A percentile compares a stretch with the other conserved stretches of the same genome.
Conservation (phyloP, 2,797 vertebrate species). For the Xenopus petersii region DNA sequence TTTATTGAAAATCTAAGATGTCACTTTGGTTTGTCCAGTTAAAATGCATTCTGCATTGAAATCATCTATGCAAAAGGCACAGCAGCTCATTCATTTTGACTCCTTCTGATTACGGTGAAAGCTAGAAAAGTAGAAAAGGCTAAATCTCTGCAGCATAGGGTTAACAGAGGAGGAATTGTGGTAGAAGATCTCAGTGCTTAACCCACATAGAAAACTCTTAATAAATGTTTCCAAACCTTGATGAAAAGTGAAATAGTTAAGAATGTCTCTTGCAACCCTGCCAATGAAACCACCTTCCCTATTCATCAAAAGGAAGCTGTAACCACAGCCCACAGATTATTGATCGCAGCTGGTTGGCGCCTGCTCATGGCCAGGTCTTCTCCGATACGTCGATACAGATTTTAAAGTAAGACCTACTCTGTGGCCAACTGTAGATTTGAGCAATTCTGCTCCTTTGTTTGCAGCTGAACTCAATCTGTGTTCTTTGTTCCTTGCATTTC, state of each 20-base stretch:
- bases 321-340: conserved; percentile 15
- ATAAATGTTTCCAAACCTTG: no score
- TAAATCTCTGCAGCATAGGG: no score
- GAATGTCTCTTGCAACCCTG: not conserved
- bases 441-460: conserved; percentile 30
- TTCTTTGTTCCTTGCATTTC: conserved; percentile 25
- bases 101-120: no score
- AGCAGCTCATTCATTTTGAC: no score
- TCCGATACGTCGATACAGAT: conserved; percentile 26
- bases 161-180: no score
- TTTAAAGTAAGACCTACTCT: conserved; percentile 15
- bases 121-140: no score
- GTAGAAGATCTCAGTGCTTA: no score
- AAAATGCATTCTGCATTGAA: no score
- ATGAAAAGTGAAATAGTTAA: not conserved
- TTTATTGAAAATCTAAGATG: no score
- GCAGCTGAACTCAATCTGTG: conserved; percentile 15
- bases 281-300: not conserved
- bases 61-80: no score
- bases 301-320: conserved; percentile 12
- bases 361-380: conserved; percentile 2
- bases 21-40: no score
- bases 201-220: no score
- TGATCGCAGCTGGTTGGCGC: conserved; percentile 16
- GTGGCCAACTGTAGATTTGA: conserved; percentile 32